phyloP scores from a whole-genome alignment of 2,888 invertebrate genomes.

The Drosophila mimica region DNA sequence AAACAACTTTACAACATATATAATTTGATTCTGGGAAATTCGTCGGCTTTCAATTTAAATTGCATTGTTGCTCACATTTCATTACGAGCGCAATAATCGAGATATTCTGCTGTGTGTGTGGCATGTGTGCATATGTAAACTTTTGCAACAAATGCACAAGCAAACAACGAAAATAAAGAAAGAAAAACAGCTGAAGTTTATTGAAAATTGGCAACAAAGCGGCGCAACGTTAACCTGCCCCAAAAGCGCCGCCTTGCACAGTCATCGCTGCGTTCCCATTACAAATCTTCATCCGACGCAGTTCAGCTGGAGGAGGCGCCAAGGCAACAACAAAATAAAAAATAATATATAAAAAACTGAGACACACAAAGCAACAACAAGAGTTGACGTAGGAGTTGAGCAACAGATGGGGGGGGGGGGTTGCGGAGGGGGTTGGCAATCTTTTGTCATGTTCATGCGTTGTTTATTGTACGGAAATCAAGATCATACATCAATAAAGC shows the following conservation, averaged over 20 bases:
- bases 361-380: conserved; percentile 36
- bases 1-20: background rate
- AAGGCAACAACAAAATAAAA: conserved; percentile 51
- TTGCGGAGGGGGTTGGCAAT: conserved; percentile 7
- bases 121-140: no score
- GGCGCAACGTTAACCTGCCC: conserved; percentile 38
- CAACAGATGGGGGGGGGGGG: background rate
- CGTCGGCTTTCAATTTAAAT: background rate
- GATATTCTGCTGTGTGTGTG: conserved; percentile 26
- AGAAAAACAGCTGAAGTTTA: conserved; percentile 44
- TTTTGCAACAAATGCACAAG: conserved; percentile 38
- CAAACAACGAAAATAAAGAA: conserved; percentile 24
- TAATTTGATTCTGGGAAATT: conserved; percentile 5
- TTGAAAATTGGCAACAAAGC: conserved; percentile 66
- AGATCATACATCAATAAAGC: conserved; percentile 81
- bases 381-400: conserved; percentile 17
- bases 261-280: conserved; percentile 34
- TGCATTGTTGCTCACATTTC: conserved; percentile 44
- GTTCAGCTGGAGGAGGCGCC: conserved; percentile 44
- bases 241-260: background rate
- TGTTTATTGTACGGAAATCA: conserved; percentile 62
- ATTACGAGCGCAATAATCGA: conserved; percentile 15
- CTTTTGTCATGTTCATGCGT: conserved; percentile 63
- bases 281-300: conserved; percentile 49
- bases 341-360: background rate